Evolutionary conservation across 35 echinoderm and acorn worm species (phyloP).

Genomic region (Heliocidaris tuberculata): DNA sequence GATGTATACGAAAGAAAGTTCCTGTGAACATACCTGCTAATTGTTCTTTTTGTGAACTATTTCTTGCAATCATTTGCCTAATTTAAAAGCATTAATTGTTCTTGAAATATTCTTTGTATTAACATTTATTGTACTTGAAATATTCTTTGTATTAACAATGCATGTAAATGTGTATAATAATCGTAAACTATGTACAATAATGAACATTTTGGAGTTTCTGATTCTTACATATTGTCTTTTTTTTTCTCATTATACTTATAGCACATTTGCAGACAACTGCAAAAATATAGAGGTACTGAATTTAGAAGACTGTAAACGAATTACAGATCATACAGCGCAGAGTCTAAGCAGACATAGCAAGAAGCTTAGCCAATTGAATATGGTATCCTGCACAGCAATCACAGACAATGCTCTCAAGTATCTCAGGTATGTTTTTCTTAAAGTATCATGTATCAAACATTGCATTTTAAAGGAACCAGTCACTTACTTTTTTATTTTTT

Average conservation of each 20-base stretch:
- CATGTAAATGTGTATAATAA: too few relatives aligned
- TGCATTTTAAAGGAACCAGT: too few relatives aligned
- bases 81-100: too few relatives aligned
- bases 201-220: not conserved
- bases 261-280: constrained; percentile 97
- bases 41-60: too few relatives aligned
- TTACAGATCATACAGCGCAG: constrained; percentile 81
- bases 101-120: too few relatives aligned
- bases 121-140: too few relatives aligned
- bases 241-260: constrained; percentile 37
- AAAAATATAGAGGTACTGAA: constrained; percentile 94
- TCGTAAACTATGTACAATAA: not conserved
- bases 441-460: not conserved
- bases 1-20: too few relatives aligned
- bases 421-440: constrained; percentile 67
- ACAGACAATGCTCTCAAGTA: constrained; percentile 88
- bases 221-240: constrained; percentile 19
- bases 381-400: constrained; percentile 87
- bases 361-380: constrained; percentile 69
- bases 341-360: constrained; percentile 93
- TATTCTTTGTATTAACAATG: too few relatives aligned
- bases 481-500: too few relatives aligned
- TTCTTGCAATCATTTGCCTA: too few relatives aligned
- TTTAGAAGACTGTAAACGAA: constrained; percentile 89
- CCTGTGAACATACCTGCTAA: too few relatives aligned